Conservation (phyloP, 1,140 invertebrate species). For the Calycopis cecrops region DNA sequence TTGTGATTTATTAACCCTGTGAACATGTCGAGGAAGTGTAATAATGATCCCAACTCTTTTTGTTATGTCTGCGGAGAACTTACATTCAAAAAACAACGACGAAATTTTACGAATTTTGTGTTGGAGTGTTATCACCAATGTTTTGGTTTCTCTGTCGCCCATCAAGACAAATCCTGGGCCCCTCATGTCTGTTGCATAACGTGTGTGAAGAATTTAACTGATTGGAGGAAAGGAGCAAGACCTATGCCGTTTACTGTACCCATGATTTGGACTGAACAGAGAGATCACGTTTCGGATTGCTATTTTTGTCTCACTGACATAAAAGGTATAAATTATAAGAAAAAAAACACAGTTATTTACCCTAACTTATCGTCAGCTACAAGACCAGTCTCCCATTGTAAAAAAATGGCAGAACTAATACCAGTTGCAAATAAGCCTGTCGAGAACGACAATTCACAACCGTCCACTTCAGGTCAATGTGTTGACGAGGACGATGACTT, state of each 20-base stretch:
- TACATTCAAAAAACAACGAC: conserved; percentile 12
- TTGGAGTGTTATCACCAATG: conserved; percentile 20
- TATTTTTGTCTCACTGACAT: conserved; percentile 8
- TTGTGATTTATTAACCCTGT: neutral
- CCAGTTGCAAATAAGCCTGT: conserved; percentile 18
- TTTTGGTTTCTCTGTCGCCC: conserved; percentile 24
- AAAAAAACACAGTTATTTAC: neutral
- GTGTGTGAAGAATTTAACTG: conserved; percentile 15
- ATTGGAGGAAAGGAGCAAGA: conserved; percentile 15
- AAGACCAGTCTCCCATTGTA: neutral
- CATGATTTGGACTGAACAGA: too few species aligned
- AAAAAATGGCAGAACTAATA: conserved; percentile 22
- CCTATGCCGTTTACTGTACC: too few species aligned
- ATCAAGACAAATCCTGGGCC: conserved; percentile 27
- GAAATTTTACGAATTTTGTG: conserved; percentile 16
- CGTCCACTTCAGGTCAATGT: conserved; percentile 22
- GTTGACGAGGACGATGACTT: conserved; percentile 20
- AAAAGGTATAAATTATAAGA: neutral
- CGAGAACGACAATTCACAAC: conserved; percentile 21
- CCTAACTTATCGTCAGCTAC: neutral
- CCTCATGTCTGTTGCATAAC: conserved; percentile 28
- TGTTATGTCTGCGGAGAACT: conserved; percentile 16
- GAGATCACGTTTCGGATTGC: too few species aligned
- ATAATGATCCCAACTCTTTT: conserved; percentile 15
- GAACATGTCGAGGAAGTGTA: conserved; percentile 11